phyloP scores from a whole-genome alignment of 1,140 invertebrate genomes.

The Diploscapter pachys region DNA sequence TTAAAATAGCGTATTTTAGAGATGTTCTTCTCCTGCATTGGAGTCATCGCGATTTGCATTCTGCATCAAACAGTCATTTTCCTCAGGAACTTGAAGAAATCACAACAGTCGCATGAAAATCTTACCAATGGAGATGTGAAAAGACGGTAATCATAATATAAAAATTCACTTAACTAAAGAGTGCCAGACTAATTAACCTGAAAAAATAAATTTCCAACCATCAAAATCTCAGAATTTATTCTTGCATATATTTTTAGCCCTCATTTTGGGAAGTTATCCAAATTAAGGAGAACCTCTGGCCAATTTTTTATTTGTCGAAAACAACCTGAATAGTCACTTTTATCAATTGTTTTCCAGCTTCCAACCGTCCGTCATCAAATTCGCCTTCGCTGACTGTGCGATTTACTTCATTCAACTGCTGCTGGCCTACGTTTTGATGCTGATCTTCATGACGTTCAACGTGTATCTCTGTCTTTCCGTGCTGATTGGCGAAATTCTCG shows the following conservation, averaged over 20 bases:
- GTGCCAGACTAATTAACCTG: background rate
- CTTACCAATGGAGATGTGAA: background rate
- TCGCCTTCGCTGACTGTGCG: conserved; percentile 77
- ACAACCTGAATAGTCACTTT: background rate
- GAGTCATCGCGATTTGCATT: conserved; percentile 45
- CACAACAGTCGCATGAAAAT: background rate
- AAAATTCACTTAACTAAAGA: background rate
- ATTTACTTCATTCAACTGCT: conserved; percentile 85
- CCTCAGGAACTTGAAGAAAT: conserved; percentile 37
- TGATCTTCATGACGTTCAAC: conserved; percentile 98
- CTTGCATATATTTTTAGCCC: background rate
- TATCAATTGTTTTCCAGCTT: conserved; percentile 5
- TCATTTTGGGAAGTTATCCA: background rate
- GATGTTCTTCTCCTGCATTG: conserved; percentile 49
- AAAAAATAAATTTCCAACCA: background rate
- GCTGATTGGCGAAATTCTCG: conserved; percentile 75
- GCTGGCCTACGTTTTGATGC: conserved; percentile 87
- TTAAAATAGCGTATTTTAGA: conserved; percentile 33
- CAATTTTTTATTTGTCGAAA: background rate
- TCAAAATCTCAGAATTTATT: background rate
- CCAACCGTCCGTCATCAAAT: conserved; percentile 63
- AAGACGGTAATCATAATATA: too few relatives aligned
- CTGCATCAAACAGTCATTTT: conserved; percentile 46
- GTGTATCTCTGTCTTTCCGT: conserved; percentile 85
- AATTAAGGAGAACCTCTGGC: background rate